Evolutionary conservation across 1,140 invertebrate species (phyloP), one percentile per base, ranked within the genome.

Genomic region (Rhagoletis zephyria): DNA sequence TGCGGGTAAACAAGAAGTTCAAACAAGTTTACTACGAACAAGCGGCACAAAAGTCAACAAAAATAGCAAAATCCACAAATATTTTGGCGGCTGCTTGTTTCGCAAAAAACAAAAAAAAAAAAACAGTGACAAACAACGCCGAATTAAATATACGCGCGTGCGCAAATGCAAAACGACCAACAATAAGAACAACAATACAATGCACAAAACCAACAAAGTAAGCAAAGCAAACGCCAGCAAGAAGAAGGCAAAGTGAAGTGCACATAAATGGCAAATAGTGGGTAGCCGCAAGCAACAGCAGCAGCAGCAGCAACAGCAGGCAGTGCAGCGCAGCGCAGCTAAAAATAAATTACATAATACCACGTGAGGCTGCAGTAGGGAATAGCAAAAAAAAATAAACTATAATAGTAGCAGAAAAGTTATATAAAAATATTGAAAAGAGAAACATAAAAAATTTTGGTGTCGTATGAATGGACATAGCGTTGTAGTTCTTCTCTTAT

Each of bases 81-180:
- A 56, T 81, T 81, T 81, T 81, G 74, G 16, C 48, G 74, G 74
- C 74, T 81, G 48, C 48, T 48, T 59, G 48, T 81, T 81, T 81
- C 48, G 74, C 45, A 81, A 51, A n/a, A n/a, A n/a, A n/a, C n/a
- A n/a, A n/a, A n/a, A n/a, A n/a, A n/a, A n/a, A n/a, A n/a, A n/a
- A n/a, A n/a, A n/a, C n/a, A n/a, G 61, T 14, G 61, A 56, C 61
- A 63, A 60, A 40, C n/a, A 59, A 19, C 51, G 1, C 0, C 7
- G 56, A 81, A 81, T 81, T 56, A 81, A 81, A 81, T 81, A 59
- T 10, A 81, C 74, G 74, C 74, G 74, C 74, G 48, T 81, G 74
- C 74, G 74, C 74, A 56, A 81, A 42, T 9, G n/a, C 74, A 81
- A 81, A 67, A 19, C 30, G 42, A 67, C 14, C 65, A 67, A 7